Conservation (phyloP, 92 coral and sea anemone species). For the Plumapathes pennacea region DNA sequence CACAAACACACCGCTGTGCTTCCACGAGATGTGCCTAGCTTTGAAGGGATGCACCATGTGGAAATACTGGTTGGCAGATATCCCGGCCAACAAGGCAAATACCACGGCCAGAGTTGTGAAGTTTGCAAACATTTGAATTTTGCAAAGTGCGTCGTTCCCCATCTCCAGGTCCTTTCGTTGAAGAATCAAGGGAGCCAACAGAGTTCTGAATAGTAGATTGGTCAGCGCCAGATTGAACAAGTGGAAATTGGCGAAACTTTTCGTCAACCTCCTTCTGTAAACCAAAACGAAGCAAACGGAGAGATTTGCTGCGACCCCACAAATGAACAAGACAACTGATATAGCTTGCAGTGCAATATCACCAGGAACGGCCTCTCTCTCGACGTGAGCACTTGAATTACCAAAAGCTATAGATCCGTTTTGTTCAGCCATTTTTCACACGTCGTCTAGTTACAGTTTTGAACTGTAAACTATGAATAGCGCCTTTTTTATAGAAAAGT, state of each 20-base stretch:
- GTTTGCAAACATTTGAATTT: background rate
- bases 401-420: no score
- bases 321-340: background rate
- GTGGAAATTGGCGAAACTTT: slow-evolving; percentile 11
- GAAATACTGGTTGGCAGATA: background rate
- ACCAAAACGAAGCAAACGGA: background rate
- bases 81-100: slow-evolving; percentile 3
- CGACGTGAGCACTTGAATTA: no score
- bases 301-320: background rate
- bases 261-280: background rate
- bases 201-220: background rate
- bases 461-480: no score
- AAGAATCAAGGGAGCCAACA: background rate
- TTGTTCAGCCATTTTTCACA: no score
- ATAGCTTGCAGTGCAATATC: no score
- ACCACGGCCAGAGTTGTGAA: slow-evolving; percentile 1
- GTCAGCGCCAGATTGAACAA: slow-evolving; percentile 19
- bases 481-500: no score
- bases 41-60: background rate
- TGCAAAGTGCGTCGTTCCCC: background rate
- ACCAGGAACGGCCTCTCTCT: no score
- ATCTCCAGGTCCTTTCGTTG: background rate
- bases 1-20: slow-evolving; percentile 3
- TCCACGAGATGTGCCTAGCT: background rate
- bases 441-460: no score